A percentile compares a stretch with the other conserved stretches of the same genome.
Conservation (phyloP, 2,888 invertebrate species). For the Dorcus parallelipipedus region DNA sequence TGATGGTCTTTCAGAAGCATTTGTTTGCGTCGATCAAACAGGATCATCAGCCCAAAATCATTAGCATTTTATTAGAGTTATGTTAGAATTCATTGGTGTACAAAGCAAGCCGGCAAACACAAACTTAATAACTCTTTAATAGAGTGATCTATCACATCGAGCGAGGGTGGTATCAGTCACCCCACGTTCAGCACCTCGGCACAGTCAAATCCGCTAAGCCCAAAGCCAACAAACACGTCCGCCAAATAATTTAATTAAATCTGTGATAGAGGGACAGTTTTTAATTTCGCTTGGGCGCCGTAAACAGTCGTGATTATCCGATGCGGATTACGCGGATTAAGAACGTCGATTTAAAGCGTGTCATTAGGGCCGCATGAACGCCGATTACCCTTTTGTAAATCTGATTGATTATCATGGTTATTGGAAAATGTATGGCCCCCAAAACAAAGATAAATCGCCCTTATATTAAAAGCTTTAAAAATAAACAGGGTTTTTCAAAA, state of each 20-base stretch:
- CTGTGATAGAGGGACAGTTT: constrained; percentile 40
- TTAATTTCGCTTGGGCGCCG: constrained; percentile 36
- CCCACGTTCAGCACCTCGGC: constrained; percentile 24
- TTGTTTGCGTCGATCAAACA: too few relatives aligned
- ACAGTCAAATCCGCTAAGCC: constrained; percentile 36
- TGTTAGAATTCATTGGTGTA: constrained; percentile 28
- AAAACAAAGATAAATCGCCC: too few relatives aligned
- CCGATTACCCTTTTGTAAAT: too few relatives aligned
- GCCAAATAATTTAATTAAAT: constrained; percentile 45
- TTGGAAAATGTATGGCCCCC: too few relatives aligned
- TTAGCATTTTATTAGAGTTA: constrained; percentile 10
- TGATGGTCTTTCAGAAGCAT: neutral
- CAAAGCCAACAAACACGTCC: constrained; percentile 36
- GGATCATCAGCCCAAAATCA: neutral
- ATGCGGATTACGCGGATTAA: constrained; percentile 17
- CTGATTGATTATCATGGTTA: too few relatives aligned
- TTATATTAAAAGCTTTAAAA: too few relatives aligned
- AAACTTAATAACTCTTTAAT: constrained; percentile 41
- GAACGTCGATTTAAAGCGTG: neutral
- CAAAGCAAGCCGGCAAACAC: constrained; percentile 22
- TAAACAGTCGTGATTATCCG: constrained; percentile 26
- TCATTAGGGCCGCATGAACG: too few relatives aligned
- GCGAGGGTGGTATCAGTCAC: constrained; percentile 1
- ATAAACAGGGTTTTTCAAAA: too few relatives aligned
- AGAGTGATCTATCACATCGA: constrained; percentile 36